Evolutionary conservation across 2,888 invertebrate species (phyloP).

Genomic region (Cephus nigrinus): DNA sequence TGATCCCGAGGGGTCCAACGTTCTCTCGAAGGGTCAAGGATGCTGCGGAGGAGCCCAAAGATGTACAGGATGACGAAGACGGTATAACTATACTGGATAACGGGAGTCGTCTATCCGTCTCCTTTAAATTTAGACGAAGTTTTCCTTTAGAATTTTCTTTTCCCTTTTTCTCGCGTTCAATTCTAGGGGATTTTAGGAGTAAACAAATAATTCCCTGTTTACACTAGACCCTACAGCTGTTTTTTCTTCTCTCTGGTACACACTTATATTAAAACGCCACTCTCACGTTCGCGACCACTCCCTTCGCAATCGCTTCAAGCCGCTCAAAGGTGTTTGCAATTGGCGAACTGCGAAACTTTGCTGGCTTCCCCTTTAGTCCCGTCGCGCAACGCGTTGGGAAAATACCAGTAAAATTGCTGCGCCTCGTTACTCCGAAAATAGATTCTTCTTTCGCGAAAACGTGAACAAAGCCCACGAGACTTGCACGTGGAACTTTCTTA

Average conservation of each 20-base stretch:
- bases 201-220: neutral
- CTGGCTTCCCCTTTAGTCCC: neutral
- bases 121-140: neutral
- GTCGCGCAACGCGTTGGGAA: neutral
- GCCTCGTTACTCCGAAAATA: neutral
- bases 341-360: neutral
- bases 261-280: neutral
- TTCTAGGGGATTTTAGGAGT: neutral
- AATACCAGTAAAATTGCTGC: neutral
- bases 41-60: neutral
- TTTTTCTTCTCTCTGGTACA: neutral
- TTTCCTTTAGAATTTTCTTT: neutral
- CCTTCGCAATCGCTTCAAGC: neutral
- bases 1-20: neutral
- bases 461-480: neutral
- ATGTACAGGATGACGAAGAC: constrained; percentile 15
- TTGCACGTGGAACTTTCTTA: neutral
- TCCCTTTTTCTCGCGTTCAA: neutral
- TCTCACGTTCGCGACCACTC: neutral
- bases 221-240: neutral
- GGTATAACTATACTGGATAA: constrained; percentile 8
- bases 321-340: neutral
- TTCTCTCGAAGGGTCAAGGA: neutral
- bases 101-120: neutral
- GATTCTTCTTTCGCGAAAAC: neutral